phyloP scores from a whole-genome alignment of 2,113 vertebrate species.

The Agelaius tricolor region DNA sequence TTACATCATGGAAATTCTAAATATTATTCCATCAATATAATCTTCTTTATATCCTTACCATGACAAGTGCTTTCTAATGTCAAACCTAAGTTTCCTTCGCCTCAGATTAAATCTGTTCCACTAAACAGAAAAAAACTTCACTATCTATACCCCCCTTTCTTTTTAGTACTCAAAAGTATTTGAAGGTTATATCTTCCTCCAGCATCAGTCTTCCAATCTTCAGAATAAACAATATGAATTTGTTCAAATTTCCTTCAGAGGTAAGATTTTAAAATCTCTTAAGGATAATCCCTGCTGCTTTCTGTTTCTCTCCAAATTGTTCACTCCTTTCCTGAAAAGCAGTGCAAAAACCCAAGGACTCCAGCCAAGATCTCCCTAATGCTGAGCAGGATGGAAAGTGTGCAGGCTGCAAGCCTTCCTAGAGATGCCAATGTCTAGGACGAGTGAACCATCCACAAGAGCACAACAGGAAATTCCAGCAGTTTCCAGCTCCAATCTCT shows the following conservation, averaged over 20 bases:
- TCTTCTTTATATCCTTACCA: background rate
- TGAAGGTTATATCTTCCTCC: background rate
- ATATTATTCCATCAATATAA: background rate
- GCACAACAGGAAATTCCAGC: background rate
- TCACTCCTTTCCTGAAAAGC: background rate
- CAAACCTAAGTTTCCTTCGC: background rate
- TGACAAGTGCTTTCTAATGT: background rate
- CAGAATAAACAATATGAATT: background rate
- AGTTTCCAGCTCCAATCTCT: background rate
- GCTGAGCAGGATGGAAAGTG: background rate
- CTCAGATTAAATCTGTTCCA: background rate
- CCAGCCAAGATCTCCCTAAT: background rate
- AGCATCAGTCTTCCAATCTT: background rate
- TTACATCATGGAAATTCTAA: background rate
- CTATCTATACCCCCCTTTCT: background rate
- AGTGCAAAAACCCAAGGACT: background rate
- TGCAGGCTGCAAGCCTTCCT: background rate
- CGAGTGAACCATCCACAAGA: background rate
- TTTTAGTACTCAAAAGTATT: background rate
- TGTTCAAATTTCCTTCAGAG: background rate
- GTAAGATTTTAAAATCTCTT: background rate
- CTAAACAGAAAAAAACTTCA: background rate
- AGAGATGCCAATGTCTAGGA: background rate
- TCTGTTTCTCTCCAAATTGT: background rate
- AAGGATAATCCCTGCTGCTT: background rate